Evolutionary conservation across 2,888 invertebrate genomes (phyloP), one percentile per base, ranked within the genome.

Genomic region (Dinocampus coccinellae): DNA sequence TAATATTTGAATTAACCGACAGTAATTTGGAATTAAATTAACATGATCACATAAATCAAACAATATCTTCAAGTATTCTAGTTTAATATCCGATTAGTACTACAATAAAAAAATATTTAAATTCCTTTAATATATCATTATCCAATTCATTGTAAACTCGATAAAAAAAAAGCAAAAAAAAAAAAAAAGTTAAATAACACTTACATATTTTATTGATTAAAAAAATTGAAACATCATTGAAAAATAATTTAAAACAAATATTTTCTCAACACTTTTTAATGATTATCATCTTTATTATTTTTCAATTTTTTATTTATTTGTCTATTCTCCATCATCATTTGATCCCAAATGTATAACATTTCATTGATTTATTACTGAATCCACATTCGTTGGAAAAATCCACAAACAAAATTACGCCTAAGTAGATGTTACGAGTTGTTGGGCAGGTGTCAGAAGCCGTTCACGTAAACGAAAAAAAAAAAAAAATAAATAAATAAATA

Each of bases 401-500:
- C 47, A 47, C 29, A 60, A 29, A 29, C 55, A 29, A 67, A 71
- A 71, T 71, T 53, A 71, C 62, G 62, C 53, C 67, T 71, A 66
- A 66, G 61, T 66, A 53, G 47, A 39, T 55, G 61, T 53, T 60
- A 34, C 29, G 33, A 55, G 61, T 11, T 24, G n/a, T n/a, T 7
- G 36, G 66, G 64, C 66, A 71, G 71, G 66, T 71, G 71, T 71
- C 70, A 61, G 58, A 39, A 65, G 61, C 24, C 39, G 24, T 34
- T 20, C 11, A 39, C n/a, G 55, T 36, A 52, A 36, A 22, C 10
- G 55, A 22, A 61, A 65, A 68, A 26, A 47, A 67, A 42, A 36
- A 13, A 62, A n/a, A 20, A 60, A n/a, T 26, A 16, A 53, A 22
- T 36, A 42, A 39, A 42, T 55, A 63, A n/a, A 29, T 22, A 20